Base-by-base conservation (phyloP, 2,888 invertebrate species). In the Zaprionus obscuricornis region DNA sequence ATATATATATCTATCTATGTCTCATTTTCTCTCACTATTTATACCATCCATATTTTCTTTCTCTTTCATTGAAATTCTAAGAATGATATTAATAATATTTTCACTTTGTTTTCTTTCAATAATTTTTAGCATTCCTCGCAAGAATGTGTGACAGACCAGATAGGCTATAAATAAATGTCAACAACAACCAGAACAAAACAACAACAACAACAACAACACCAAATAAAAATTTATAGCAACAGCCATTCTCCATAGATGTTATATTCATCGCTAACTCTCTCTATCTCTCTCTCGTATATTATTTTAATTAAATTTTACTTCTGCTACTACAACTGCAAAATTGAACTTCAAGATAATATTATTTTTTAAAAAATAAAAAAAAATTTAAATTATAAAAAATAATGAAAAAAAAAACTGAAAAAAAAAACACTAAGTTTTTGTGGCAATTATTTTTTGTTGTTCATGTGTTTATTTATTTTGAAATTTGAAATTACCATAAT, bases 81-180 rank as follows among this genome's bases (percentile, higher is more conserved):
- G n/a, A n/a, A n/a, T 14, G 14, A 33, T 18, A 11, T 17, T 59
- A 49, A 47, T 74, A 40, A 43, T 42, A 26, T 8, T 37, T 17
- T 54, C 5, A 27, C 43, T 36, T 43, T 52, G 22, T 47, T 66
- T 46, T 71, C 74, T n/a, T n/a, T n/a, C n/a, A n/a, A n/a, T n/a
- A 16, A 20, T 24, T 54, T 66, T 16, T 68, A 96, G 96, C 95
- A 91, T 97, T 97, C 93, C 94, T 97, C 91, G 94, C 94, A 92
- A 94, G 93, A 93, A 94, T 97, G 94, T 95, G 95, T 91, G 94
- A 93, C 88, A 92, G 93, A 91, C 91, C 91, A 78, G 82, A 88
- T 74, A 46, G 55, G 85, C 87, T 87, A 79, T 75, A 82, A 77
- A 86, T 86, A 88, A 74, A 55, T 66, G 83, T 62, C 66, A 84